These are phyloP conservation scores for Myotis brandtii DNA, from an alignment of 2,113 vertebrate species.

Conservation along the genomic window DNA sequence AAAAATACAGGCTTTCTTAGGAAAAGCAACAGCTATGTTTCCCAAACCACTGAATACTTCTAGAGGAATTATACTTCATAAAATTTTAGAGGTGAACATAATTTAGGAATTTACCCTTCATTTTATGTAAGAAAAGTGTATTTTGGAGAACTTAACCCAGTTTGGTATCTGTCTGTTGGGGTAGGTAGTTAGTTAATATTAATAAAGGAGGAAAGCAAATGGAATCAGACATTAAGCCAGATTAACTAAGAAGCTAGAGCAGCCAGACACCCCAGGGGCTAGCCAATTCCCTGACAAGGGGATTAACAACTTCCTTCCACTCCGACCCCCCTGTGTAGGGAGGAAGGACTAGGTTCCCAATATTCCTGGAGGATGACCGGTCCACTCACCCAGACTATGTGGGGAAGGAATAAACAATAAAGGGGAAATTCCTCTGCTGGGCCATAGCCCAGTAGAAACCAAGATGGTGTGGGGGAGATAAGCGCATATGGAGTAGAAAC, in stretches of 20 bases:
- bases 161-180: background rate
- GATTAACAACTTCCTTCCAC: background rate
- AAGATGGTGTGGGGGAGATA: background rate
- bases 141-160: background rate
- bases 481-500: background rate
- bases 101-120: background rate
- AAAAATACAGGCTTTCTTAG: constrained; percentile 11
- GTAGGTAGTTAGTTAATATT: background rate
- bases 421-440: background rate
- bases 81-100: background rate
- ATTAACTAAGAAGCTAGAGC: background rate
- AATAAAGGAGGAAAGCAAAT: background rate
- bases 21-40: background rate
- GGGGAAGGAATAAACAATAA: background rate
- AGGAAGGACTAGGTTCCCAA: background rate
- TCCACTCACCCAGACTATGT: background rate
- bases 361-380: background rate
- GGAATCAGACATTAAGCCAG: background rate
- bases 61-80: background rate
- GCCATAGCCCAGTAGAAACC: background rate
- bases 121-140: constrained; percentile 1
- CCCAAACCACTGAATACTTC: constrained; percentile 14
- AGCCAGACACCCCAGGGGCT: background rate
- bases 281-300: background rate
- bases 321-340: background rate